Conservation (phyloP, 92 coral and sea anemone species). For the Heteractis magnifica region DNA sequence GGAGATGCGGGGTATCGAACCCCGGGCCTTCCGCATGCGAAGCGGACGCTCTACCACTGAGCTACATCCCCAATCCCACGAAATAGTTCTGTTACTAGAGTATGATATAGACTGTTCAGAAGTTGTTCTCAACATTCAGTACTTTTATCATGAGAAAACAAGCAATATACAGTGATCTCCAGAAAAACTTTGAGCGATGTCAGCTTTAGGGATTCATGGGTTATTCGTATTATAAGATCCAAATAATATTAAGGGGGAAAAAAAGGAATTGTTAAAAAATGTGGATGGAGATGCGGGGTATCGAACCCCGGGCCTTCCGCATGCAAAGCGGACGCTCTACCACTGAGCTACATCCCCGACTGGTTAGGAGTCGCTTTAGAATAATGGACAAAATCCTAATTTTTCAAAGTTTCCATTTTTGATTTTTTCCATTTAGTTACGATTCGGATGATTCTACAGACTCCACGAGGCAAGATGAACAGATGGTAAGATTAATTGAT, state of each 20-base stretch:
- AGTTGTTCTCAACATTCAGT: too few relatives aligned
- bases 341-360: conserved; percentile 99
- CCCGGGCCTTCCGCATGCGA: conserved; percentile 99
- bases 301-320: conserved; percentile 99
- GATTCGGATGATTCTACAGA: conserved; percentile 81
- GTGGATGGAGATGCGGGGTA: conserved; percentile 93
- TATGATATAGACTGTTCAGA: too few relatives aligned
- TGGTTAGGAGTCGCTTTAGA: neutral
- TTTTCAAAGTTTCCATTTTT: neutral
- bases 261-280: neutral
- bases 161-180: too few relatives aligned
- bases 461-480: conserved; percentile 76
- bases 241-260: neutral
- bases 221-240: too few relatives aligned
- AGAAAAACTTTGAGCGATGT: too few relatives aligned
- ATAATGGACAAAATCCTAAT: neutral
- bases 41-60: conserved; percentile 99
- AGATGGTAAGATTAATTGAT: conserved; percentile 63
- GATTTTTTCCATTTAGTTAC: conserved; percentile 47
- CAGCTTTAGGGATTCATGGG: too few relatives aligned
- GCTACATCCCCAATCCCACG: conserved; percentile 86
- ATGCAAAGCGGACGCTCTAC: conserved; percentile 99
- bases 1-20: conserved; percentile 99
- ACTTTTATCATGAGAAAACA: too few relatives aligned
- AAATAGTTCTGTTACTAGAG: neutral